Evolutionary conservation across 2,113 vertebrate genomes (phyloP).

Genomic region (Cathartes aura): DNA sequence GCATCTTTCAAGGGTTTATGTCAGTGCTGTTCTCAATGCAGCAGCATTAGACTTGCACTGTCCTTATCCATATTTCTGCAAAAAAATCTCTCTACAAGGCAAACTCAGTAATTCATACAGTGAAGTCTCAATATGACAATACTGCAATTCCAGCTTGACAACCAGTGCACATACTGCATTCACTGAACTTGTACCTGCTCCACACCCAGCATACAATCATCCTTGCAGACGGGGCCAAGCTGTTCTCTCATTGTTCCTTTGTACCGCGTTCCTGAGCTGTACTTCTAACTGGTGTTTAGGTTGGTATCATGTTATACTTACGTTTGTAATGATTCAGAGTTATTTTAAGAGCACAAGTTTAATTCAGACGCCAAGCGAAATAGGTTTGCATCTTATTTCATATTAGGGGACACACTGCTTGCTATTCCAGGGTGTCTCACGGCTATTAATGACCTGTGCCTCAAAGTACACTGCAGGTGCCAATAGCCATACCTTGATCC

Average conservation of each 20-base stretch:
- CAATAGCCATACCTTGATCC: not conserved
- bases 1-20: not conserved
- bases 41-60: not conserved
- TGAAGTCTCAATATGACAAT: not conserved
- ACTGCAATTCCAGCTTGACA: not conserved
- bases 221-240: not conserved
- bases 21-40: not conserved
- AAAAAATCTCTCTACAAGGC: not conserved
- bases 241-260: not conserved
- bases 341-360: conserved; percentile 19
- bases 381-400: not conserved
- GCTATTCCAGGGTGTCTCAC: not conserved
- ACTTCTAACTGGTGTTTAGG: not conserved
- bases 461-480: not conserved
- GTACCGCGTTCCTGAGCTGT: not conserved
- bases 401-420: not conserved
- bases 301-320: not conserved
- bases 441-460: not conserved
- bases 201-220: not conserved
- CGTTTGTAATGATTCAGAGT: not conserved
- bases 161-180: not conserved
- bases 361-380: conserved; percentile 4
- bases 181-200: not conserved
- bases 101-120: not conserved
- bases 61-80: not conserved